Conservation (phyloP, 2,888 invertebrate genomes). For the Aleiodes testaceus region DNA sequence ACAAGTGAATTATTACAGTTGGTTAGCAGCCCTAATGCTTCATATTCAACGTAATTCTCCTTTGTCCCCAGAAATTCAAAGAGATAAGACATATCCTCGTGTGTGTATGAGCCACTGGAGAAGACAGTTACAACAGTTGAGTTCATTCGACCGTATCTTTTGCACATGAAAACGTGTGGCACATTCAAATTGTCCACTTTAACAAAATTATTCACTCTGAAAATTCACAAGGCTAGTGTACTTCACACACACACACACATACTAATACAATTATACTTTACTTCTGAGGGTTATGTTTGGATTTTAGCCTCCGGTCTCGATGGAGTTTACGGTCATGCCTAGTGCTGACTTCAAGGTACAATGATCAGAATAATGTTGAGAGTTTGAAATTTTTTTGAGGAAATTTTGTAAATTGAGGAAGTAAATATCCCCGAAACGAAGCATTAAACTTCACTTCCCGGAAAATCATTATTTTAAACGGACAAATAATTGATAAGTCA, state of each 20-base stretch:
- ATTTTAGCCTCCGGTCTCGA: conserved; percentile 2
- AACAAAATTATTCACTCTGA: conserved; percentile 53
- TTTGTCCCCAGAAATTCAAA: conserved; percentile 1
- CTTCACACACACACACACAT: neutral
- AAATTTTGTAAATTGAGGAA: neutral
- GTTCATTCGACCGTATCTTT: conserved; percentile 14
- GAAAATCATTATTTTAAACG: too few relatives aligned
- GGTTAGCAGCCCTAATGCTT: conserved; percentile 2
- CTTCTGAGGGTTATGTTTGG: conserved; percentile 12
- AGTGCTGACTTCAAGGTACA: conserved; percentile 3
- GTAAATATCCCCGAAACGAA: too few relatives aligned
- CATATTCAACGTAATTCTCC: conserved; percentile 12
- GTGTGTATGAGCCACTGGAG: conserved; percentile 1
- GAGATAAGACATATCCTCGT: neutral
- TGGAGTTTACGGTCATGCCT: conserved; percentile 5
- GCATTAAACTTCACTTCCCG: too few relatives aligned
- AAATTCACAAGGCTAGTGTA: conserved; percentile 23
- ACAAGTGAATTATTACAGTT: conserved; percentile 5
- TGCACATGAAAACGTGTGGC: conserved; percentile 5
- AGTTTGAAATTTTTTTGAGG: neutral
- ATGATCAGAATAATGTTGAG: neutral
- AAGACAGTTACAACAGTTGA: neutral
- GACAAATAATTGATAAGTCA: too few relatives aligned
- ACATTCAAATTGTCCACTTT: conserved; percentile 17
- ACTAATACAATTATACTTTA: neutral